Evolutionary conservation across 92 coral and sea anemone species (phyloP).

Genomic region (Paragorgia papillata): DNA sequence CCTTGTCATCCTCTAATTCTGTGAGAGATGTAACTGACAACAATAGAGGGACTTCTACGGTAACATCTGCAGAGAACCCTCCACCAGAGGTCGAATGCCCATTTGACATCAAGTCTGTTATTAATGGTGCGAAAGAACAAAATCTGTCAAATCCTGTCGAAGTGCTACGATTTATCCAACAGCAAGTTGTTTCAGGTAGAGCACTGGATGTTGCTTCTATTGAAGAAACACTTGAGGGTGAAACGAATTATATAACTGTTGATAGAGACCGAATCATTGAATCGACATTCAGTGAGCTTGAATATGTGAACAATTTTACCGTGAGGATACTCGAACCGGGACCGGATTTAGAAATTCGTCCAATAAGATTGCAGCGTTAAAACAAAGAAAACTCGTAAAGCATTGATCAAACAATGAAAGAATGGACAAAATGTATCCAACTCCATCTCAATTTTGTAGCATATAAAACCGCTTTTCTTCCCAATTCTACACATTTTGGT

Average conservation of each 20-base stretch:
- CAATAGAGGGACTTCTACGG: not conserved
- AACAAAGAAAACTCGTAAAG: too few species aligned
- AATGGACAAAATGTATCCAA: too few species aligned
- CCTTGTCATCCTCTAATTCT: too few species aligned
- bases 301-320: slow-evolving; percentile 49
- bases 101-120: slow-evolving; percentile 18
- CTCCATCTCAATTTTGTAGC: too few species aligned
- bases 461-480: too few species aligned
- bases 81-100: slow-evolving; percentile 17
- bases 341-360: too few species aligned
- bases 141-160: slow-evolving; percentile 37
- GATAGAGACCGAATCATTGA: slow-evolving; percentile 57
- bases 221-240: slow-evolving; percentile 57
- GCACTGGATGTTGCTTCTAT: slow-evolving; percentile 45
- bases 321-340: too few species aligned
- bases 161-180: slow-evolving; percentile 44
- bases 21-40: not conserved
- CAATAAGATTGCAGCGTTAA: too few species aligned
- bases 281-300: slow-evolving; percentile 67
- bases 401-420: too few species aligned
- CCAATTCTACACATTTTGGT: too few species aligned
- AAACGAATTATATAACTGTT: slow-evolving; percentile 50
- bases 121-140: slow-evolving; percentile 38
- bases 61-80: not conserved
- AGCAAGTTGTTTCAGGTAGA: slow-evolving; percentile 54